Base-by-base conservation (phyloP, 2,113 vertebrate genomes). In the Eclectus roratus region DNA sequence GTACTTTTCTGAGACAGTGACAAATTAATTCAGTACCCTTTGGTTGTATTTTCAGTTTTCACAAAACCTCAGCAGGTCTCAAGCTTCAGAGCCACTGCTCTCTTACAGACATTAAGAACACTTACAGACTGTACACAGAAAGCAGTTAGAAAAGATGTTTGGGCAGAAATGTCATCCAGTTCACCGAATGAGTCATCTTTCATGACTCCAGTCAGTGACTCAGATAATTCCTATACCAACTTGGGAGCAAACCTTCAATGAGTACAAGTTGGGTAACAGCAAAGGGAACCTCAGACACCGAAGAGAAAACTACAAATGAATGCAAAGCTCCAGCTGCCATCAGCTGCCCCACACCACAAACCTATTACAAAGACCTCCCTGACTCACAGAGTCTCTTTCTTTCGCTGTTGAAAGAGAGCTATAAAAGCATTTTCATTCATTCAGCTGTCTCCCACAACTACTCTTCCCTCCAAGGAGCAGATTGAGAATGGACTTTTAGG, bases 171-270 rank as follows among this genome's bases (percentile, higher is more conserved):
- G 82, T 95, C 85, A 87, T 87, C 52, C 84, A 94, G 86, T 80
- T 95, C 91, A 90, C 53, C 17, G 21, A 80, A 70, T 96, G 91
- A 97, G 53, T 96, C 96, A 97, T 66, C 25, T 71, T 93, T 70
- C 78, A 68, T 80, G 66, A 94, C 82, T 96, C 58, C 33, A 80
- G 74, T 25, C 80, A 69, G 80, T 97, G 96, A 97, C 89, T 97
- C 94, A 97, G 66, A 76, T 63, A 86, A 96, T 93, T 92, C 65
- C 69, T 95, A 78, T 61, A 90, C 88, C 82, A 94, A 29, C 90
- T 52, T 18, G 15, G 68, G 65, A 94, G 80, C 61, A 91, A 92
- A 80, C 43, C 72, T 91, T 85, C 74, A 85, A 80, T 11, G 5
- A 88, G 46, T 53, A 90, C 33, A 61, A 79, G 76, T 11, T 78